Percentiles rank a stretch among this genome's conserved stretches.
phyloP scores from a whole-genome alignment of 1,140 invertebrate genomes.

The Sarcophaga peregrina region DNA sequence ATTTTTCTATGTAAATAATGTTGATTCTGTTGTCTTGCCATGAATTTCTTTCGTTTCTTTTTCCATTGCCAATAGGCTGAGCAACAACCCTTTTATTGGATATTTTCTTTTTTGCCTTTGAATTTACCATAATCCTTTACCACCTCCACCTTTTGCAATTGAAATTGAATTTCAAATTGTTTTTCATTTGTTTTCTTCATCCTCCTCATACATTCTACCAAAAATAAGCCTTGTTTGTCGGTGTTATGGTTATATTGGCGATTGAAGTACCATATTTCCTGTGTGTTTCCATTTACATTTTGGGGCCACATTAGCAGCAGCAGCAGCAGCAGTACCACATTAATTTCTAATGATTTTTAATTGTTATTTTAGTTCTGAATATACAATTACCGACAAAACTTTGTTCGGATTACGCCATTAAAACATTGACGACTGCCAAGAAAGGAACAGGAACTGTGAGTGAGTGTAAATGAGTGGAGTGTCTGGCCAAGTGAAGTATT shows the following conservation, averaged over 20 bases:
- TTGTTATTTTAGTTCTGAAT: conserved; percentile 24
- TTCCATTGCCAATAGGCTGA: neutral
- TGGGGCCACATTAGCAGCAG: conserved; percentile 29
- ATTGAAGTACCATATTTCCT: neutral
- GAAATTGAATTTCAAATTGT: neutral
- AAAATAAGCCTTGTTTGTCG: too few species aligned
- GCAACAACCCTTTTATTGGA: neutral
- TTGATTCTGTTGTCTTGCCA: neutral
- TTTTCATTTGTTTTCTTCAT: too few species aligned
- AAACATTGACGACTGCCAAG: neutral
- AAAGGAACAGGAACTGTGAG: neutral
- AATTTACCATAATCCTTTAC: neutral
- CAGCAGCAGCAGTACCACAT: too few species aligned
- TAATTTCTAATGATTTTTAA: conserved; percentile 39
- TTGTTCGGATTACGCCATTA: neutral
- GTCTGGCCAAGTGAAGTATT: neutral
- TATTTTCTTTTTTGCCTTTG: too few species aligned
- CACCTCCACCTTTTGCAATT: neutral
- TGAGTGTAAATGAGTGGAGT: too few species aligned
- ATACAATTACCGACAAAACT: conserved; percentile 26
- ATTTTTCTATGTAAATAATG: conserved; percentile 37
- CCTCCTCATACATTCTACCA: too few species aligned
- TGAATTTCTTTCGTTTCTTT: too few species aligned
- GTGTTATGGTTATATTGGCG: too few species aligned
- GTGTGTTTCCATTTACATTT: neutral